A percentile compares a stretch with the other conserved stretches of the same genome.
phyloP scores from a whole-genome alignment of 2,113 vertebrate genomes.

The Oryzias javanicus region DNA sequence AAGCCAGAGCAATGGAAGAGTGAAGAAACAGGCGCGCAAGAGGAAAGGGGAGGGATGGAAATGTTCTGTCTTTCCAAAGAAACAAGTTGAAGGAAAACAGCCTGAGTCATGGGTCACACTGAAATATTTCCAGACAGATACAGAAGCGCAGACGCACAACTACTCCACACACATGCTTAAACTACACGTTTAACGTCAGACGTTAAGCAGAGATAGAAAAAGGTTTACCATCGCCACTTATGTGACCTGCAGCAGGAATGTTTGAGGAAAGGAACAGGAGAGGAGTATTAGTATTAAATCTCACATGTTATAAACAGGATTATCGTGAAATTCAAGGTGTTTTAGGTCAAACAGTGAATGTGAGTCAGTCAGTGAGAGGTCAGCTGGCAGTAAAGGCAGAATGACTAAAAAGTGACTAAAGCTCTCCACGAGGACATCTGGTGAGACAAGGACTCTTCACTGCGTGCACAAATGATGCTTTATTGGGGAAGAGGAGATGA shows the following conservation, averaged over 20 bases:
- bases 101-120: conserved; percentile 66
- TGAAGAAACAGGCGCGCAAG: conserved; percentile 11
- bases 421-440: conserved; percentile 67
- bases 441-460: conserved; percentile 65
- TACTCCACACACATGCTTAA: no score
- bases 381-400: conserved; percentile 37
- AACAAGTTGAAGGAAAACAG: conserved; percentile 64
- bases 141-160: background rate
- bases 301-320: background rate
- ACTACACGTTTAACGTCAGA: conserved; percentile 4
- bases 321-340: background rate
- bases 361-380: conserved; percentile 44
- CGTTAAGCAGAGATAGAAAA: conserved; percentile 41
- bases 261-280: conserved; percentile 26
- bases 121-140: conserved; percentile 28
- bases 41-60: conserved; percentile 62
- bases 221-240: conserved; percentile 75
- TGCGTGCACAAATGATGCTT: conserved; percentile 62
- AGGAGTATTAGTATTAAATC: conserved; percentile 37
- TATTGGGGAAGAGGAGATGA: conserved; percentile 36
- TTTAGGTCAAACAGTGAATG: conserved; percentile 9
- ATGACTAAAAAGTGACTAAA: conserved; percentile 57
- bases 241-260: conserved; percentile 64
- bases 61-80: conserved; percentile 58
- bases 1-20: conserved; percentile 18